Evolutionary conservation across 2,113 vertebrate species (phyloP).

Genomic region (Muntiacus muntjak): DNA sequence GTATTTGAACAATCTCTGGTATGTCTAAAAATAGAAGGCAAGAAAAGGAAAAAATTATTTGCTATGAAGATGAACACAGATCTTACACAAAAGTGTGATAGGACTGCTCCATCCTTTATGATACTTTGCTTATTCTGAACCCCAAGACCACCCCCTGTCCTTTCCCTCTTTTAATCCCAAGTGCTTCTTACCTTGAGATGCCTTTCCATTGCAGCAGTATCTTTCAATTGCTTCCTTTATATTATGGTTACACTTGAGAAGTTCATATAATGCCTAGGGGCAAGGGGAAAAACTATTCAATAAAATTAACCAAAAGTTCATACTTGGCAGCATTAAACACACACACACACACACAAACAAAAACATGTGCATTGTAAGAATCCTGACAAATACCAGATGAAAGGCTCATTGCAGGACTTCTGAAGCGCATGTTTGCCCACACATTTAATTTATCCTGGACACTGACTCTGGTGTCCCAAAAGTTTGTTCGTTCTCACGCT

Average conservation of each 20-base stretch:
- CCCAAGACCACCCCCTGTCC: not conserved
- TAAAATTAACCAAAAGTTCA: not conserved
- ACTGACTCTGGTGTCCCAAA: not conserved
- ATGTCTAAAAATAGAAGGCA: conserved; percentile 26
- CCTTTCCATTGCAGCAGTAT: conserved; percentile 88
- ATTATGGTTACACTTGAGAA: conserved; percentile 93
- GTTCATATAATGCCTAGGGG: conserved; percentile 91
- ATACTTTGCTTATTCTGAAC: not conserved
- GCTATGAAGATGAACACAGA: not conserved
- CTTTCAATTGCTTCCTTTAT: conserved; percentile 90
- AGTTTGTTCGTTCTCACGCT: not conserved
- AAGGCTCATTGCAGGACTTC: not conserved
- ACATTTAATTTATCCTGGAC: not conserved
- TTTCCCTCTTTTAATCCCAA: not conserved
- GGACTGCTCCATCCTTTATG: not conserved
- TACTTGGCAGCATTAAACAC: not conserved
- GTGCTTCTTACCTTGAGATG: conserved; percentile 87
- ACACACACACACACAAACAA: too few relatives aligned
- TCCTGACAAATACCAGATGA: not conserved
- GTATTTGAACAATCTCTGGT: conserved; percentile 36
- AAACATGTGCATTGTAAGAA: not conserved
- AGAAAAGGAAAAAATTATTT: conserved; percentile 4
- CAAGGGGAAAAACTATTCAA: not conserved
- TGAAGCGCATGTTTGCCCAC: not conserved
- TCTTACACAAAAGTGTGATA: not conserved